Percentiles rank a stretch among this genome's conserved stretches.
Conservation (phyloP, 2,113 vertebrate genomes). For the Ciconia boyciana region DNA sequence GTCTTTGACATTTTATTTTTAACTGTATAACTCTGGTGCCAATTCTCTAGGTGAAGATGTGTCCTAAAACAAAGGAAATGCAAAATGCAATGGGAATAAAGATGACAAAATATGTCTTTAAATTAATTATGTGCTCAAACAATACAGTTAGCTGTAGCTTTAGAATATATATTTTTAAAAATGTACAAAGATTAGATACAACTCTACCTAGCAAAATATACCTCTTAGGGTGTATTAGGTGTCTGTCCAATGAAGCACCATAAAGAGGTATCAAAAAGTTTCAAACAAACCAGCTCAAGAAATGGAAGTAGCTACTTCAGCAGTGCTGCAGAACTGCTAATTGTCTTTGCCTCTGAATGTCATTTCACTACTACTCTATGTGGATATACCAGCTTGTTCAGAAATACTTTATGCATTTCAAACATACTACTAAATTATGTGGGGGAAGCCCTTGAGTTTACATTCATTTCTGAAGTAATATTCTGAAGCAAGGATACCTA, state of each 20-base stretch:
- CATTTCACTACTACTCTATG: neutral
- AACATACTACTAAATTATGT: neutral
- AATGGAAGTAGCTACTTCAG: neutral
- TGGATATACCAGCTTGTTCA: neutral
- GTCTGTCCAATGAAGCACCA: neutral
- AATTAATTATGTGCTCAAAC: neutral
- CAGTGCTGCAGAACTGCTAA: neutral
- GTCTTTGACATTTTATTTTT: neutral
- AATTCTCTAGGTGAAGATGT: neutral
- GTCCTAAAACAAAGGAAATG: neutral
- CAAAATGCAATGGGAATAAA: neutral
- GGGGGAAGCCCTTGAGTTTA: neutral
- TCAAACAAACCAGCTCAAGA: neutral
- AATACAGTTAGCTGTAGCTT: neutral
- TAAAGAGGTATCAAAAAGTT: neutral
- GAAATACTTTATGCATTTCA: neutral
- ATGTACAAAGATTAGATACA: neutral
- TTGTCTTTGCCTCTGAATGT: neutral
- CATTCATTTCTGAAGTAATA: neutral
- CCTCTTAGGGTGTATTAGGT: neutral
- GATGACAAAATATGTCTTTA: neutral
- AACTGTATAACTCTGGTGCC: neutral
- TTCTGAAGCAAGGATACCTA: neutral
- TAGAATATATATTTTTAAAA: neutral
- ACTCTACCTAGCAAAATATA: neutral